Evolutionary conservation across 2,888 invertebrate genomes (phyloP), one percentile per base, ranked within the genome.

Genomic region (Danaus chrysippus): DNA sequence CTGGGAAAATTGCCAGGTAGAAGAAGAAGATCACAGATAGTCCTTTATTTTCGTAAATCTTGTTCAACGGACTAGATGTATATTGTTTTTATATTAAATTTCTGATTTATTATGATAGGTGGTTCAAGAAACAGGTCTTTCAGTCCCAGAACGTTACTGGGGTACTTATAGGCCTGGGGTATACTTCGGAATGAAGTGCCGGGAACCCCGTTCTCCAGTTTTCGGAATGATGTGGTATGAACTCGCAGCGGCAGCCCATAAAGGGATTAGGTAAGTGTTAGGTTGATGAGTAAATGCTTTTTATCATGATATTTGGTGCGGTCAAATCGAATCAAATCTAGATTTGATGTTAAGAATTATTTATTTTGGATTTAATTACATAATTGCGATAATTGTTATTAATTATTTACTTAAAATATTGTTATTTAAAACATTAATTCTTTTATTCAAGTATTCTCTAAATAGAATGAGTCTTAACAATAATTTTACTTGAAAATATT

Each of bases 191-290:
- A 86, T 99, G 79, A 97, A 98, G 86, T 97, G 97, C 0, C 91
- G 99, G 59, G 96, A 97, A 79, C 96, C 97, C 0, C 91, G 94
- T 60, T 98, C 99, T 0, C 93, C 98, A 0, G 95, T 98, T 0
- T 95, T 97, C 75, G 99, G 99, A 0, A 87, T 99, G 19, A 98
- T 99, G 98, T 99, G 99, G 99, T 97, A 99, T 79, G 94, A 95
- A 68, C 96, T 96, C 0, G 92, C 92, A 1, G 89, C 93, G 34
- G 89, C 92, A 0, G 92, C 93, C 1, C 95, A 95, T 68, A 95
- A 95, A 68, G 96, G 96, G 0, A 93, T 96, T 44, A 92, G 96
- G 89, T 94, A 83, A 61, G 0, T n/a, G 0, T 44, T 23, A 44
- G 1, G 0, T 44, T 43, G 0, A 19, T 17, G 9, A 12, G 23